Evolutionary conservation across 2,888 invertebrate genomes (phyloP), one percentile per base, ranked within the genome.

Genomic region (Junonia oenone): DNA sequence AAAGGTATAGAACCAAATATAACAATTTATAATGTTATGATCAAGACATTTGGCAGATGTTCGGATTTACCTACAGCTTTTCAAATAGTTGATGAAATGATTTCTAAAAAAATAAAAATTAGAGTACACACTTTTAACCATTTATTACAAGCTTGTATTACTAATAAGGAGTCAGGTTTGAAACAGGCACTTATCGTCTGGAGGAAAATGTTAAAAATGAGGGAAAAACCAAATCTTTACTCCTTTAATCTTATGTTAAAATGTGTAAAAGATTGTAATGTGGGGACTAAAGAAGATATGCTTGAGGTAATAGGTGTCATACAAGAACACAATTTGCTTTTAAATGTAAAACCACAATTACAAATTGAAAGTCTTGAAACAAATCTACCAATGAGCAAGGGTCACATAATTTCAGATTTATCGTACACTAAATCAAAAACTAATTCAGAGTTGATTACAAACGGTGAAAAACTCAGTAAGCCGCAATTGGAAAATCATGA

Each of bases 1-100:
- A 95, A 94, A 68, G 91, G 92, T 6, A 84, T 93, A 62, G 89
- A 92, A 62, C 93, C 95, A 2, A 97, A 96, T 74, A 77, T 92
- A 0, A 93, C 93, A 6, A 96, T 95, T 71, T 98, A 96, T 72
- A 95, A 97, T 89, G 93, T 95, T 2, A 95, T 98, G 94, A 96
- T 98, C 29, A 98, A 97, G 90, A 96, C 97, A 1, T 98, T 96
- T 86, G 97, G 97, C 0, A 91, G 95, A 58, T 95, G 95, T 81
- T 95, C 95, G 0, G 95, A 97, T 75, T 75, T 97, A 14, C 72
- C 92, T 55, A 93, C 93, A 33, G 96, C 98, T 0, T 98, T 97
- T 79, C 75, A 91, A 72, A 77, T 98, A 55, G 95, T 95, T 1
- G 98, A 98, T 86, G 96, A 97, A 89, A 96, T 98, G 95, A 71